Conservation (phyloP, 2,113 vertebrate species). For the Pomatorhinus ruficollis region DNA sequence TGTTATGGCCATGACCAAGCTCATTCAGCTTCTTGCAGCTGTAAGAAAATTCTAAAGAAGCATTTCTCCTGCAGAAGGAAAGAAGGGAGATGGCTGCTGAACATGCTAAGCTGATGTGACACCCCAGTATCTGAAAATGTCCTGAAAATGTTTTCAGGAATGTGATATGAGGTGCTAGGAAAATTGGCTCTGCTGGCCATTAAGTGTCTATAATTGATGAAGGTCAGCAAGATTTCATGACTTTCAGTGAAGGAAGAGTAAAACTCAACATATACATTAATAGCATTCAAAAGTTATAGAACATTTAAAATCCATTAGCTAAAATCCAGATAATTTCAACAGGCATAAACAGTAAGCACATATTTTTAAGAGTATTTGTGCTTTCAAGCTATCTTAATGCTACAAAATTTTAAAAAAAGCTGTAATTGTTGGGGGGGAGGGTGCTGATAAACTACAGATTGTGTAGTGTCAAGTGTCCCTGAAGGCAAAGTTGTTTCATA, state of each 20-base stretch:
- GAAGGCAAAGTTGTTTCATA: slow-evolving; percentile 1
- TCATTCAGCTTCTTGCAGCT: background rate
- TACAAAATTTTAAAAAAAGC: background rate
- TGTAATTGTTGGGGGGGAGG: background rate
- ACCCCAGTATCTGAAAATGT: background rate
- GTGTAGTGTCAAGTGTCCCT: background rate
- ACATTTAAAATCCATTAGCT: slow-evolving; percentile 40
- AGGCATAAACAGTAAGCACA: background rate
- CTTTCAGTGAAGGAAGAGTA: background rate
- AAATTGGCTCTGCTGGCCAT: background rate
- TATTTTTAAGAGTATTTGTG: background rate
- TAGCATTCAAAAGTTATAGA: background rate
- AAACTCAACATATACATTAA: background rate
- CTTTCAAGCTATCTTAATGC: background rate
- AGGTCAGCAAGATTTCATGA: background rate
- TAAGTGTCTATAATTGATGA: background rate
- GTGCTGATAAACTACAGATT: background rate
- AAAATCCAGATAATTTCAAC: slow-evolving; percentile 8
- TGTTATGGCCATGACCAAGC: background rate
- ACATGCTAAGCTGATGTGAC: background rate
- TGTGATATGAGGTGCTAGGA: background rate
- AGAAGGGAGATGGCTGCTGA: background rate
- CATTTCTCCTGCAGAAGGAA: background rate
- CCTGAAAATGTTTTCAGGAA: slow-evolving; percentile 18
- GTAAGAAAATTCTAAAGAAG: background rate